Evolutionary conservation across 1,140 invertebrate species (phyloP).

Genomic region (Danaus melanippus): DNA sequence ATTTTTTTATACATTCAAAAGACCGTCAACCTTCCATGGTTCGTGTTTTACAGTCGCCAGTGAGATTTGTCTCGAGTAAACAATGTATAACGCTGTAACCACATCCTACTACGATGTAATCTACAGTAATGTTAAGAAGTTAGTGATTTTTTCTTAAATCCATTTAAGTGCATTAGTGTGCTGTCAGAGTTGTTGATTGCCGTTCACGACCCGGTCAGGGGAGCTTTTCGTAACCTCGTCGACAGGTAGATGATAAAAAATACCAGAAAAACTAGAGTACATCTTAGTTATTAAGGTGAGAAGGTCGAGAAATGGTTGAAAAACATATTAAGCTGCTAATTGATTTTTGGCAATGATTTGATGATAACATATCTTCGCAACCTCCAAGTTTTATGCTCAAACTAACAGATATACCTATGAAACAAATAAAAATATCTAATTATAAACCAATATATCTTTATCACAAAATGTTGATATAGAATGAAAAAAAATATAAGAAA

Average conservation of each 20-base stretch:
- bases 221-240: conserved; percentile 26
- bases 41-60: background rate
- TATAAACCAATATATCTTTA: too few species aligned
- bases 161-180: conserved; percentile 49
- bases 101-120: too few species aligned
- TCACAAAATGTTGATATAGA: too few species aligned
- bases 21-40: too few species aligned
- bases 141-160: conserved; percentile 21
- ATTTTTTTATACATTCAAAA: too few species aligned
- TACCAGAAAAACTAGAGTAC: conserved; percentile 25
- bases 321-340: conserved; percentile 16
- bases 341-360: too few species aligned
- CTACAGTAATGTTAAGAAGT: background rate
- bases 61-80: conserved; percentile 5
- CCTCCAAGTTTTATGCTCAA: too few species aligned
- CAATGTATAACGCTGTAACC: conserved; percentile 4
- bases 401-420: too few species aligned
- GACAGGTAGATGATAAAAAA: conserved; percentile 23
- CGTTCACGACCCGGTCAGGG: conserved; percentile 22
- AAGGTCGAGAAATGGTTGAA: conserved; percentile 32
- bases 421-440: too few species aligned
- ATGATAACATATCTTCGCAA: too few species aligned
- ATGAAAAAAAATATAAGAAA: too few species aligned
- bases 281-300: conserved; percentile 29
- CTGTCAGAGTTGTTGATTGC: conserved; percentile 47